Percentiles rank a stretch among this genome's conserved stretches.
Conservation (phyloP, 2,888 invertebrate genomes). For the Iselma pallidipennis region DNA sequence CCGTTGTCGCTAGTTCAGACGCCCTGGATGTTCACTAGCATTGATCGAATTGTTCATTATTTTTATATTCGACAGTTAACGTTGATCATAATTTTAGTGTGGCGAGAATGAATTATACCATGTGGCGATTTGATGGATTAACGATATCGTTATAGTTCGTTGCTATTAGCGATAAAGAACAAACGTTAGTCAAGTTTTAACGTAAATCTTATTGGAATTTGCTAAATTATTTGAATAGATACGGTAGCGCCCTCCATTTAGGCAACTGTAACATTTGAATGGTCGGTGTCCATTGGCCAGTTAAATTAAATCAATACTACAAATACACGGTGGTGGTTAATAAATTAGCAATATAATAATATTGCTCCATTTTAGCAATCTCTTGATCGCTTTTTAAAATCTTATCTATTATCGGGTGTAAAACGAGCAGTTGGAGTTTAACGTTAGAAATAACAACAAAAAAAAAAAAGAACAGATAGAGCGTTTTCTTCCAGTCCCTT, state of each 20-base stretch:
- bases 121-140: conserved; percentile 10
- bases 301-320: neutral
- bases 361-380: too few relatives aligned
- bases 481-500: conserved; percentile 70
- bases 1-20: too few relatives aligned
- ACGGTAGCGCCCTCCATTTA: conserved; percentile 23
- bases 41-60: conserved; percentile 38
- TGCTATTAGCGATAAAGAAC: neutral
- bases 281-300: conserved; percentile 16
- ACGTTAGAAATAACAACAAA: neutral
- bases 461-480: conserved; percentile 7
- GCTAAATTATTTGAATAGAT: neutral
- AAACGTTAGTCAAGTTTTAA: neutral
- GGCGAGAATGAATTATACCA: conserved; percentile 33
- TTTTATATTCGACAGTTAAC: conserved; percentile 41
- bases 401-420: neutral
- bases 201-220: neutral
- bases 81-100: conserved; percentile 32
- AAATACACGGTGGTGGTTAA: neutral
- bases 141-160: too few relatives aligned
- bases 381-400: too few relatives aligned
- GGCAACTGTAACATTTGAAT: too few relatives aligned
- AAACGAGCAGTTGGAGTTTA: neutral
- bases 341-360: too few relatives aligned
- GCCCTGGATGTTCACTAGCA: conserved; percentile 34